These are phyloP conservation scores for Anorthoa munda DNA, from an alignment of 2,888 invertebrate genomes.

Conservation along the genomic window DNA sequence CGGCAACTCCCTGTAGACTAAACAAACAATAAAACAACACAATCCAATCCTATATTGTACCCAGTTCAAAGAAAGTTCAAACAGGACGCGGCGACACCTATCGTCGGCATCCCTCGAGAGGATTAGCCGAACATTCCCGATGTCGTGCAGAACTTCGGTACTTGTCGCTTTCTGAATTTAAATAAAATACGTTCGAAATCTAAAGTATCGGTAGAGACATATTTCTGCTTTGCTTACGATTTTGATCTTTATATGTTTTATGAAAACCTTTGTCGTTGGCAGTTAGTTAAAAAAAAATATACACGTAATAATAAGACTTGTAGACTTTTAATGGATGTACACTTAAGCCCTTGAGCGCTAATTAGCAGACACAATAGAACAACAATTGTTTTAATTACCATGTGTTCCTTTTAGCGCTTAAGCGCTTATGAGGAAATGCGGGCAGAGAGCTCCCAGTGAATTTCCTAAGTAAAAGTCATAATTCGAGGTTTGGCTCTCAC, in stretches of 20 bases:
- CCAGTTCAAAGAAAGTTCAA: slow-evolving; percentile 44
- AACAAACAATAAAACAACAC: slow-evolving; percentile 55
- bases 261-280: too few relatives aligned
- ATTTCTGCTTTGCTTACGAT: not conserved
- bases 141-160: slow-evolving; percentile 31
- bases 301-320: too few relatives aligned
- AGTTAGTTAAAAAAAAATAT: too few relatives aligned
- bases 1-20: slow-evolving; percentile 36
- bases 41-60: slow-evolving; percentile 38
- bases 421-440: too few relatives aligned
- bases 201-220: not conserved
- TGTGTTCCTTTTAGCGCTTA: too few relatives aligned
- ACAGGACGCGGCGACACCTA: slow-evolving; percentile 47
- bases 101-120: slow-evolving; percentile 45
- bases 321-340: too few relatives aligned
- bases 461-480: too few relatives aligned
- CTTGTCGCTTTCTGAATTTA: slow-evolving; percentile 25
- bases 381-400: too few relatives aligned
- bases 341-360: too few relatives aligned
- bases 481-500: too few relatives aligned
- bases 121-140: slow-evolving; percentile 48
- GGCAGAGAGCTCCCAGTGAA: too few relatives aligned
- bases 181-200: slow-evolving; percentile 33
- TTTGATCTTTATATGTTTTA: not conserved
- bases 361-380: too few relatives aligned